Evolutionary conservation across 2,888 invertebrate species (phyloP).

Genomic region (Lacanobia wlatinum): DNA sequence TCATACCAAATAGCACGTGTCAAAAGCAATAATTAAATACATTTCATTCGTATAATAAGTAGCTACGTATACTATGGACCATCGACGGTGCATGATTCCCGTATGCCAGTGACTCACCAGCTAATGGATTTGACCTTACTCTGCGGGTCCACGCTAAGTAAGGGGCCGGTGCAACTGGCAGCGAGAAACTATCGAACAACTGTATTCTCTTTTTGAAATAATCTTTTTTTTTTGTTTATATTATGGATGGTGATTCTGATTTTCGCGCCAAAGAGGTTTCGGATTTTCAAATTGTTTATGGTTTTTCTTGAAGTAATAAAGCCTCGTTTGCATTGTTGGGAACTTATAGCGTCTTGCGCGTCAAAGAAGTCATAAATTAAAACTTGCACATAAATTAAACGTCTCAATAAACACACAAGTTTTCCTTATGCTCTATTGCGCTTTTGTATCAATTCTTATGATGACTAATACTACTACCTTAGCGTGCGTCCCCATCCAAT

Average conservation of each 20-base stretch:
- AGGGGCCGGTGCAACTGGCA: slow-evolving; percentile 63
- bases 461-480: slow-evolving; percentile 27
- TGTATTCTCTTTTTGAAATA: slow-evolving; percentile 33
- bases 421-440: slow-evolving; percentile 25
- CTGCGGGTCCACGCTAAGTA: slow-evolving; percentile 56
- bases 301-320: not conserved
- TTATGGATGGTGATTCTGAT: not conserved
- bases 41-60: slow-evolving; percentile 25
- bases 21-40: slow-evolving; percentile 28
- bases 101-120: slow-evolving; percentile 68
- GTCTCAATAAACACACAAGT: slow-evolving; percentile 6
- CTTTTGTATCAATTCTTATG: slow-evolving; percentile 29
- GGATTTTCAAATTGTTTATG: not conserved
- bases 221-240: not conserved
- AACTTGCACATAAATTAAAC: not conserved
- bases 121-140: slow-evolving; percentile 75
- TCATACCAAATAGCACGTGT: slow-evolving; percentile 12
- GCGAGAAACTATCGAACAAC: slow-evolving; percentile 37
- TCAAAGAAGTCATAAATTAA: not conserved
- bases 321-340: not conserved
- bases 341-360: not conserved
- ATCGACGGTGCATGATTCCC: slow-evolving; percentile 64
- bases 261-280: not conserved
- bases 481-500: slow-evolving; percentile 18
- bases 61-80: slow-evolving; percentile 33